Percentiles rank a stretch among this genome's conserved stretches.
phyloP scores from a whole-genome alignment of 2,888 invertebrate species.

The Scaeva pyrastri region DNA sequence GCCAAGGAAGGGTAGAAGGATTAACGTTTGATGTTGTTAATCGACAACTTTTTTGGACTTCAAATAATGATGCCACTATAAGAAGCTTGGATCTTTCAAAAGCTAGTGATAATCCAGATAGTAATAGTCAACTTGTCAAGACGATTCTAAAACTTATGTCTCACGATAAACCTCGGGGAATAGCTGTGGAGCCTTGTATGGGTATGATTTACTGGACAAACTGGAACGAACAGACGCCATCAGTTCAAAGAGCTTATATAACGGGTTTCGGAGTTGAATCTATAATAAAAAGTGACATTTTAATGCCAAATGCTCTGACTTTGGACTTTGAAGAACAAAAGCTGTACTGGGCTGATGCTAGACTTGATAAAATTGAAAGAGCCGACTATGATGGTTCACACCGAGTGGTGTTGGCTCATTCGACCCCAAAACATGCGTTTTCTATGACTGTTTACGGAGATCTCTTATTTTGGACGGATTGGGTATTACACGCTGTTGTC shows the following conservation, averaged over 20 bases:
- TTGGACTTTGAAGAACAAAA: slow-evolving; percentile 90
- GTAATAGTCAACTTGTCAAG: slow-evolving; percentile 84
- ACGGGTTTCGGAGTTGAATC: slow-evolving; percentile 88
- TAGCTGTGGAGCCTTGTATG: slow-evolving; percentile 93
- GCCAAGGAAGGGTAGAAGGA: slow-evolving; percentile 94
- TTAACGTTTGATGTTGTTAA: slow-evolving; percentile 90
- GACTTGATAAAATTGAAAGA: slow-evolving; percentile 93
- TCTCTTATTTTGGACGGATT: slow-evolving; percentile 95
- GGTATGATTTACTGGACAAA: slow-evolving; percentile 92
- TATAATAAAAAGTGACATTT: slow-evolving; percentile 91
- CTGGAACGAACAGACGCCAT: slow-evolving; percentile 92
- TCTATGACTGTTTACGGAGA: slow-evolving; percentile 93
- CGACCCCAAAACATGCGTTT: slow-evolving; percentile 93
- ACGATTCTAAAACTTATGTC: slow-evolving; percentile 87
- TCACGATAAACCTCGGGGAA: slow-evolving; percentile 92
- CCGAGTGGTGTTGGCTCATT: slow-evolving; percentile 88
- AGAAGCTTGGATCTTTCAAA: slow-evolving; percentile 80
- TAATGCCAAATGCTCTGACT: slow-evolving; percentile 94
- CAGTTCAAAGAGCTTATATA: slow-evolving; percentile 90
- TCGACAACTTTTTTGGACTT: slow-evolving; percentile 93
- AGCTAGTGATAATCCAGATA: slow-evolving; percentile 77
- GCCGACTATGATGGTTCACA: slow-evolving; percentile 92
- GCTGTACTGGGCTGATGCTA: slow-evolving; percentile 94
- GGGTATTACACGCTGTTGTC: slow-evolving; percentile 93
- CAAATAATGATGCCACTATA: slow-evolving; percentile 91